A percentile compares a stretch with the other conserved stretches of the same genome.
Conservation (phyloP, 1,140 invertebrate genomes). For the Meteorus sp. region DNA sequence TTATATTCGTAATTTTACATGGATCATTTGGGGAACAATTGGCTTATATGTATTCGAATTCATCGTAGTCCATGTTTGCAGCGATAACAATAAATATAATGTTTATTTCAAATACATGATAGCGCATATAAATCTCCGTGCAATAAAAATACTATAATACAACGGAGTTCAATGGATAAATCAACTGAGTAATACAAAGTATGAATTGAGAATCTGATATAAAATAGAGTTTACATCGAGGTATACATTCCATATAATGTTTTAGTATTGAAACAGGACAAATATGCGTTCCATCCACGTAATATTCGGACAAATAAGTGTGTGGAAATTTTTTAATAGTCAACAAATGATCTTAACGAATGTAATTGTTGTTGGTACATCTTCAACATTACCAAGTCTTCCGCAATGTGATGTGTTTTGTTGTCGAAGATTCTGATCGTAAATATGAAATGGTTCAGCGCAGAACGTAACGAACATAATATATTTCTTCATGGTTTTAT, state of each 20-base stretch:
- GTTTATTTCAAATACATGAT: slow-evolving; percentile 5
- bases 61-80: background rate
- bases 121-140: background rate
- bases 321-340: no score
- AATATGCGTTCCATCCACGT: no score
- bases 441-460: slow-evolving; percentile 8
- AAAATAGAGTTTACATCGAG: background rate
- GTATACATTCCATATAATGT: no score
- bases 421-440: slow-evolving; percentile 4
- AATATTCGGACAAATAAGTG: no score
- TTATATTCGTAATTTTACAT: no score
- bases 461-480: background rate
- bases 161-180: slow-evolving; percentile 1
- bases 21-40: no score
- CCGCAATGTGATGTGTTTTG: background rate
- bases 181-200: background rate
- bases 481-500: background rate
- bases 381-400: no score
- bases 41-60: no score
- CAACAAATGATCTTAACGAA: no score
- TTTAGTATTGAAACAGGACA: no score
- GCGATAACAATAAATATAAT: slow-evolving; percentile 14
- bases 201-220: background rate
- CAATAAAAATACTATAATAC: slow-evolving; percentile 12
- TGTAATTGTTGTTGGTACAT: no score